Conservation (phyloP, 2,888 invertebrate genomes). For the Tortricodes alternella region DNA sequence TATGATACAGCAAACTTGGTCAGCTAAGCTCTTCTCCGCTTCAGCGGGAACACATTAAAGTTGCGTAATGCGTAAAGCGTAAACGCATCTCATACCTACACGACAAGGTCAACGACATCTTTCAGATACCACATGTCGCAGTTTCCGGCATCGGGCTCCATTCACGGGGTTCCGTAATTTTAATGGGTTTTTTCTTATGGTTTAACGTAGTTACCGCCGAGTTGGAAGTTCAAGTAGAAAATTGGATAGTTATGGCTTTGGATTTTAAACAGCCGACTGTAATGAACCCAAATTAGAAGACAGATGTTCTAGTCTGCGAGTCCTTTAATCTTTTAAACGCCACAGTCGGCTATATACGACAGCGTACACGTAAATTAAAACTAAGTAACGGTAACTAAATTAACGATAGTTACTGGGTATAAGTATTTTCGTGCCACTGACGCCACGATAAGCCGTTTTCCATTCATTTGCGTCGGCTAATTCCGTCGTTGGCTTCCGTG, state of each 20-base stretch:
- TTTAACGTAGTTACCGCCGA: constrained; percentile 6
- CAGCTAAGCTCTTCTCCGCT: too few relatives aligned
- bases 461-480: too few relatives aligned
- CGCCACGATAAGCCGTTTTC: too few relatives aligned
- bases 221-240: not conserved
- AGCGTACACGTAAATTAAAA: too few relatives aligned
- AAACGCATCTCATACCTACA: constrained; percentile 44
- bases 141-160: constrained; percentile 21
- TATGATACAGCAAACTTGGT: too few relatives aligned
- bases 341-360: too few relatives aligned
- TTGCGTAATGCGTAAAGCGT: too few relatives aligned
- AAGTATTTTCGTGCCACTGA: too few relatives aligned
- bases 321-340: not conserved
- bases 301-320: not conserved
- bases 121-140: constrained; percentile 28
- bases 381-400: too few relatives aligned
- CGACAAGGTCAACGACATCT: constrained; percentile 30
- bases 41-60: too few relatives aligned
- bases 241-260: not conserved
- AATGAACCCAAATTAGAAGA: not conserved
- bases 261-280: not conserved
- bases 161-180: constrained; percentile 24
- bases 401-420: too few relatives aligned
- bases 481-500: too few relatives aligned
- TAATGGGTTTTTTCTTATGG: constrained; percentile 24